Evolutionary conservation across 2,888 invertebrate genomes (phyloP).

Genomic region (Lamproptera curius): DNA sequence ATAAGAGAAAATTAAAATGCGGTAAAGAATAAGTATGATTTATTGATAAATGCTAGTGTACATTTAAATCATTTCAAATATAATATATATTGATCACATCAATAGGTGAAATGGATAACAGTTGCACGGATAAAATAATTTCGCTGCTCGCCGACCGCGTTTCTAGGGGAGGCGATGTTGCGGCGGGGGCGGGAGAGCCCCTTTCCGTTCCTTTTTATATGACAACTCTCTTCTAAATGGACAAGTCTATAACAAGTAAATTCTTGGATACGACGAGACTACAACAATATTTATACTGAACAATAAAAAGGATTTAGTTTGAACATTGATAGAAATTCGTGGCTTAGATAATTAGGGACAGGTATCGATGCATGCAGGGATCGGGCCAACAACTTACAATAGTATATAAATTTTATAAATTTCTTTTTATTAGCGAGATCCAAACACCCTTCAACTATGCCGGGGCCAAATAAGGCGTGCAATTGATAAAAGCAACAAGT

Average conservation of each 20-base stretch:
- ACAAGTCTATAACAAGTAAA: conserved; percentile 15
- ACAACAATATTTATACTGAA: conserved; percentile 8
- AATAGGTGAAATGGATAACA: conserved; percentile 17
- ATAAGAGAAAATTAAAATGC: conserved; percentile 17
- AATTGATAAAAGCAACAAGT: too few species aligned
- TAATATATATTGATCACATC: conserved; percentile 24
- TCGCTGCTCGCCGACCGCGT: background rate
- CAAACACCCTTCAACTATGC: too few species aligned
- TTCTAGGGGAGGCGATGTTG: background rate
- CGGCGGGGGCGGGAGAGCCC: background rate
- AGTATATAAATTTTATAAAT: conserved; percentile 12
- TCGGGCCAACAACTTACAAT: conserved; percentile 4
- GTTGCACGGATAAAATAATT: conserved; percentile 9
- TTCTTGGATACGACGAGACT: conserved; percentile 9
- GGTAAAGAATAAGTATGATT: conserved; percentile 32
- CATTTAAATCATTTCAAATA: conserved; percentile 33
- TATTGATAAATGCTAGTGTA: conserved; percentile 39
- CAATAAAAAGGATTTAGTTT: conserved; percentile 3
- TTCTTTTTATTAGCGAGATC: conserved; percentile 12
- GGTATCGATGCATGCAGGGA: background rate
- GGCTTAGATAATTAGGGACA: background rate
- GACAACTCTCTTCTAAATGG: conserved; percentile 3
- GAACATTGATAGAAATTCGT: conserved; percentile 7
- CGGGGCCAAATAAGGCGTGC: too few species aligned
- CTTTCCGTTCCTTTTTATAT: background rate